phyloP scores from a whole-genome alignment of 2,113 vertebrate species.

The Zosterops hypoxanthus region DNA sequence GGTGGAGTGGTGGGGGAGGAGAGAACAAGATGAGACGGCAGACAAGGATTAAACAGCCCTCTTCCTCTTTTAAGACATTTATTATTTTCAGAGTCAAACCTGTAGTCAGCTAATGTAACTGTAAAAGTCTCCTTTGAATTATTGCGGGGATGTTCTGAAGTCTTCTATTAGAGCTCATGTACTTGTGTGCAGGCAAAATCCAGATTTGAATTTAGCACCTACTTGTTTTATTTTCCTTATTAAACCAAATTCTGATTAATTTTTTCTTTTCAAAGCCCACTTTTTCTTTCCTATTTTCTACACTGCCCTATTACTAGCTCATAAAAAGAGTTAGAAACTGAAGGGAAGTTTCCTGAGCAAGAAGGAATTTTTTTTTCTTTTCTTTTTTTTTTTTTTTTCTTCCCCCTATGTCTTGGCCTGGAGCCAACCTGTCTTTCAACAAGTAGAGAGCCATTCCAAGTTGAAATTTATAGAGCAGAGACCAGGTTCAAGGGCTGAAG shows the following conservation, averaged over 20 bases:
- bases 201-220: constrained; percentile 38
- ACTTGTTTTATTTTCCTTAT: constrained; percentile 60
- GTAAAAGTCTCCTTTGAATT: constrained; percentile 61
- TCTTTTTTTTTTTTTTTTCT: neutral
- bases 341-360: constrained; percentile 69
- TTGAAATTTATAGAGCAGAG: constrained; percentile 81
- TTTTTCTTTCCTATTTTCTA: neutral
- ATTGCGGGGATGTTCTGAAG: neutral
- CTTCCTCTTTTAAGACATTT: constrained; percentile 53
- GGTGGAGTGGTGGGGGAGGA: neutral
- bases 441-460: constrained; percentile 71
- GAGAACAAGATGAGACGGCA: neutral
- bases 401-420: constrained; percentile 53
- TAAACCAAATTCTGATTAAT: neutral
- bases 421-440: constrained; percentile 72
- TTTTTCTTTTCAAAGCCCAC: constrained; percentile 7
- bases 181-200: neutral
- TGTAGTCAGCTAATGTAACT: constrained; percentile 58
- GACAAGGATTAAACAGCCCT: constrained; percentile 15
- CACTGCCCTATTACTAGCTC: constrained; percentile 60
- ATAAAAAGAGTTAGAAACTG: constrained; percentile 66
- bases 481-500: constrained; percentile 82
- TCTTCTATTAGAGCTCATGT: neutral
- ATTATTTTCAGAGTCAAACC: constrained; percentile 58
- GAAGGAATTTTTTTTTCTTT: constrained; percentile 4